phyloP scores from a whole-genome alignment of 92 coral and sea anemone species.

The Nematostella vectensis region DNA sequence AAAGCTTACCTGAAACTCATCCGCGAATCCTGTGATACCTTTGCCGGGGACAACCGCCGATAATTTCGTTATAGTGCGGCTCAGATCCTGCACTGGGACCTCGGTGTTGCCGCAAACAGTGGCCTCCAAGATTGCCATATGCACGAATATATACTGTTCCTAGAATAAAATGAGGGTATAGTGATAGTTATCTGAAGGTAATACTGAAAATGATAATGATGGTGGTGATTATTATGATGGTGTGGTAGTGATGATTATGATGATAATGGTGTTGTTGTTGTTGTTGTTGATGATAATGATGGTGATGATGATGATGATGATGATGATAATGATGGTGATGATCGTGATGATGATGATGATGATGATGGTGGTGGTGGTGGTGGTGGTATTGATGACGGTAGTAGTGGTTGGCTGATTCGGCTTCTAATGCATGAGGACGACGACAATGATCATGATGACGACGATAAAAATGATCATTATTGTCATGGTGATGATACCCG shows the following conservation, averaged over 20 bases:
- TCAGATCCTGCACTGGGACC: conserved; percentile 8
- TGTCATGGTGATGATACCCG: background rate
- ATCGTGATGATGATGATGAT: too few species aligned
- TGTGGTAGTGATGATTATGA: background rate
- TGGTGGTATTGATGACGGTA: too few species aligned
- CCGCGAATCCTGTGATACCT: conserved; percentile 11
- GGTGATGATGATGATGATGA: background rate
- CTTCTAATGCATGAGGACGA: too few species aligned
- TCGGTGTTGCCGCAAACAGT: conserved; percentile 13
- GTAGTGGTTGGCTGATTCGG: too few species aligned
- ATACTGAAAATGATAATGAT: background rate
- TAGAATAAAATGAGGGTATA: background rate
- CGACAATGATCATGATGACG: background rate
- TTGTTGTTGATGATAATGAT: background rate
- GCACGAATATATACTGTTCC: conserved; percentile 24
- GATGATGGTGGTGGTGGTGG: too few species aligned
- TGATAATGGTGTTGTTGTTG: background rate
- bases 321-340: background rate
- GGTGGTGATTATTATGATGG: background rate
- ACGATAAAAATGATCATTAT: background rate
- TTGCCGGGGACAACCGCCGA: conserved; percentile 1
- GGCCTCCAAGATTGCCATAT: conserved; percentile 7
- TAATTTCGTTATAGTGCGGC: conserved; percentile 1
- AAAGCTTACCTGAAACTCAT: conserved; percentile 13
- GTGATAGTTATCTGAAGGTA: background rate